phyloP scores from a whole-genome alignment of 35 echinoderm and acorn worm genomes.

The Lytechinus variegatus region DNA sequence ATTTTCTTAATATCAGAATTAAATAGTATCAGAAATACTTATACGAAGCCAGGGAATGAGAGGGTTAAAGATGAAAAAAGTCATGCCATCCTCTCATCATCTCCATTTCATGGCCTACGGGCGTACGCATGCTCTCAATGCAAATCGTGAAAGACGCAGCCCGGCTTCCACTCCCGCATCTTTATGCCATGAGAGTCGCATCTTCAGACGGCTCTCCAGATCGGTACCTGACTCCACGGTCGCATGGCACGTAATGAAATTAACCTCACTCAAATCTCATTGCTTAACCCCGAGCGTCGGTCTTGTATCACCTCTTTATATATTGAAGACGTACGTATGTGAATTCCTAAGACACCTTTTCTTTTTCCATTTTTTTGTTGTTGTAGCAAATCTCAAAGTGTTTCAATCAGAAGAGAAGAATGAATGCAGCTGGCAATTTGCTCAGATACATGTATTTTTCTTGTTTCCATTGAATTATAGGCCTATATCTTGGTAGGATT shows the following conservation, averaged over 20 bases:
- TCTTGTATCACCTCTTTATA: neutral
- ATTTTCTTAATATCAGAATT: neutral
- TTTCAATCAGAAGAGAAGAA: neutral
- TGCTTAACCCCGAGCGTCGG: neutral
- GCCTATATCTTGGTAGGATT: neutral
- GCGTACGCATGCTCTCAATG: neutral
- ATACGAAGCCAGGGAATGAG: neutral
- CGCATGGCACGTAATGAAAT: neutral
- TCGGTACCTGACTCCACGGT: neutral
- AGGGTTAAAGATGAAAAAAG: neutral
- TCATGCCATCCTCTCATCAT: neutral
- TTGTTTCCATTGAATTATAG: too few species aligned
- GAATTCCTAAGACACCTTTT: too few species aligned
- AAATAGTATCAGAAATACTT: neutral
- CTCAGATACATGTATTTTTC: neutral
- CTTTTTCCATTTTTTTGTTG: too few species aligned
- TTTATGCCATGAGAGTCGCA: neutral
- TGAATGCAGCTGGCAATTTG: neutral
- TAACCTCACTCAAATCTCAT: constrained; percentile 2
- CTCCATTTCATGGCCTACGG: neutral
- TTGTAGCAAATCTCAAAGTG: neutral
- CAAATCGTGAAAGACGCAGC: neutral
- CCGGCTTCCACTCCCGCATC: neutral
- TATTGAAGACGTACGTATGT: too few species aligned
- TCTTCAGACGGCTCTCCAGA: constrained; percentile 1